Evolutionary conservation across 2,113 vertebrate species (phyloP).

Genomic region (Atrichornis clamosus): DNA sequence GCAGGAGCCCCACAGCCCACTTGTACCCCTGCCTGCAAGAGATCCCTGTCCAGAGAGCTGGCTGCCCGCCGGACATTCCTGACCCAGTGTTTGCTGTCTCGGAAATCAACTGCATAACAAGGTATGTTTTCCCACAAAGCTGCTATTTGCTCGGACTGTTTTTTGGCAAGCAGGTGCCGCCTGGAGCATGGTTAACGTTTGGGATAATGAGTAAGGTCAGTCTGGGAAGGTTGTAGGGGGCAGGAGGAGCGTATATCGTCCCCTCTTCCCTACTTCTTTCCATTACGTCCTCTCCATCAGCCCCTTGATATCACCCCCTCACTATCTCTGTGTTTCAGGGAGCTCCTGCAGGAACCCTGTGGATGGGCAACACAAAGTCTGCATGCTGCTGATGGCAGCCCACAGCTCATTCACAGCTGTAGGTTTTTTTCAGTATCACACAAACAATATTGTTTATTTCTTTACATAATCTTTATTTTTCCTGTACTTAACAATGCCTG

Average conservation of each 20-base stretch:
- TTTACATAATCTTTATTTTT: neutral
- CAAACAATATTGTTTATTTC: neutral
- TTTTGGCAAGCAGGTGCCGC: neutral
- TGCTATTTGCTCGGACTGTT: neutral
- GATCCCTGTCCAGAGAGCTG: neutral
- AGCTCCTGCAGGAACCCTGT: rapidly evolving
- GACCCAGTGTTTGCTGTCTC: neutral
- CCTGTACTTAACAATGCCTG: no score
- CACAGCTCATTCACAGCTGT: neutral
- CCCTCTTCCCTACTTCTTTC: neutral
- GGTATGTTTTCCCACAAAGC: neutral
- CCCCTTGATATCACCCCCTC: neutral
- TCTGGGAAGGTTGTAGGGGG: neutral
- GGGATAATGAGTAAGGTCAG: rapidly evolving
- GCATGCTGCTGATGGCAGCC: neutral
- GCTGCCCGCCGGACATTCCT: rapidly evolving
- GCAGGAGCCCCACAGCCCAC: neutral
- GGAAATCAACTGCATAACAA: neutral
- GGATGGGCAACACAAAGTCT: neutral
- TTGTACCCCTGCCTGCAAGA: neutral
- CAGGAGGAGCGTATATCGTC: neutral
- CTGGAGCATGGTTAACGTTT: rapidly evolving
- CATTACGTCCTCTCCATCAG: no score
- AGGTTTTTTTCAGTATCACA: neutral
- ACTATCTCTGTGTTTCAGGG: neutral